phyloP scores from a whole-genome alignment of 2,888 invertebrate species.

The Coelinius sp. region DNA sequence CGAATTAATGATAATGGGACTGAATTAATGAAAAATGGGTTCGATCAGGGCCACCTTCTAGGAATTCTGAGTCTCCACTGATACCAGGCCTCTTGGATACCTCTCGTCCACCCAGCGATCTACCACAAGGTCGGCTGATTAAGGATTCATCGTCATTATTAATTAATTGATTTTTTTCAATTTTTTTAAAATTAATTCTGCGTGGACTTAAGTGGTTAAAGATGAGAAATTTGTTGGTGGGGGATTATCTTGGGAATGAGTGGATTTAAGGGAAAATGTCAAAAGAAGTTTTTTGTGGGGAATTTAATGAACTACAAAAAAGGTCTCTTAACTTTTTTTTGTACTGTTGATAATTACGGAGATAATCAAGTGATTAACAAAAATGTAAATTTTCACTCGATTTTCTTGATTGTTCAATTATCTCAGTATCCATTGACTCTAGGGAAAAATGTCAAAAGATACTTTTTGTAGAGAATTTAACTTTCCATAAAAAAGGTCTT shows the following conservation, averaged over 20 bases:
- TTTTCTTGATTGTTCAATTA: no score
- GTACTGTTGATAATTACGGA: background rate
- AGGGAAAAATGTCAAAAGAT: no score
- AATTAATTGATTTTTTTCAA: constrained; percentile 43
- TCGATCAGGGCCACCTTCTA: constrained; percentile 78
- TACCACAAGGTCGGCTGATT: constrained; percentile 68
- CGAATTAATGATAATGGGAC: constrained; percentile 4
- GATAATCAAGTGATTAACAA: background rate
- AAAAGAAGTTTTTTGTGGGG: no score
- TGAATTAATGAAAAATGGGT: no score
- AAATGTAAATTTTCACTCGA: no score
- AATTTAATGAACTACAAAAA: no score
- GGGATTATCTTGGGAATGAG: no score
- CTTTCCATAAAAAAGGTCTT: no score
- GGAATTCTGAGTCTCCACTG: constrained; percentile 79
- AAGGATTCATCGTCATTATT: constrained; percentile 43
- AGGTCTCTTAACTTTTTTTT: background rate
- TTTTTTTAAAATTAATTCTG: constrained; percentile 37
- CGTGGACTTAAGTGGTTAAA: background rate
- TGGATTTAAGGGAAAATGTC: no score
- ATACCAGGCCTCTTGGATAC: constrained; percentile 77
- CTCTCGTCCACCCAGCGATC: constrained; percentile 75
- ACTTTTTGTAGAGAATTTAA: no score
- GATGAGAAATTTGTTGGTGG: no score
- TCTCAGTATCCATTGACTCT: no score